Base-by-base conservation (phyloP, 2,797 vertebrate genomes). In the Eidolon dupreanum region DNA sequence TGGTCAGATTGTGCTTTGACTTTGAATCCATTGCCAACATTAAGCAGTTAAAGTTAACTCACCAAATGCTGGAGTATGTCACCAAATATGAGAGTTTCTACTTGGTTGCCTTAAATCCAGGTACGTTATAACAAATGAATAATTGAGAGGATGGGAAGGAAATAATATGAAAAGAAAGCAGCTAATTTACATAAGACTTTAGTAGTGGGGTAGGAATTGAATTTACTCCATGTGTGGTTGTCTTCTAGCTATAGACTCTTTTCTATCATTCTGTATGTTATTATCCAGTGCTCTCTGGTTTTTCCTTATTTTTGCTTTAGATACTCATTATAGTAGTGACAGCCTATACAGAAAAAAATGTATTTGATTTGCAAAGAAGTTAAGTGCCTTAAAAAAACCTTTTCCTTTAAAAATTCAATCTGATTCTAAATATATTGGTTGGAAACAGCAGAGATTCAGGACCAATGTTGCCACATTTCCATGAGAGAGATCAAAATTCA, bases 371-470 rank as follows among this genome's bases (percentile, higher is more conserved):
- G 84, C 66, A 92, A 90, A 82, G 73, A 93, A 55, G 73, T 82
- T 91, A 94, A 68, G 59, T 85, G 74, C 57, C 94, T 96, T 95
- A 92, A 95, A 96, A 97, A 88, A 87, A 88, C 71, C 88, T 95
- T 93, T 86, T 87, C 65, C 51, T 96, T 96, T 93, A 71, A 84
- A 96, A 94, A 94, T 90, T 91, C 78, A 88, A 71, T 93, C 88
- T 77, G 65, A 94, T 79, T 95, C 86, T 93, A 86, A 88, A 92
- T 94, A 93, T 92, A 90, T 95, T 86, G 85, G 22, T 91, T 94
- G 78, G 88, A 94, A 96, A 96, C 82, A 88, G 83, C 61, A 91
- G 53, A 92, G 88, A 95, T 95, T 94, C 65, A 73, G 88, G 68
- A 94, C 70, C 78, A 93, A 10, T 83, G 63, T 88, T 94, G 61